phyloP scores from a whole-genome alignment of 2,113 vertebrate species.

The Thymallus thymallus region DNA sequence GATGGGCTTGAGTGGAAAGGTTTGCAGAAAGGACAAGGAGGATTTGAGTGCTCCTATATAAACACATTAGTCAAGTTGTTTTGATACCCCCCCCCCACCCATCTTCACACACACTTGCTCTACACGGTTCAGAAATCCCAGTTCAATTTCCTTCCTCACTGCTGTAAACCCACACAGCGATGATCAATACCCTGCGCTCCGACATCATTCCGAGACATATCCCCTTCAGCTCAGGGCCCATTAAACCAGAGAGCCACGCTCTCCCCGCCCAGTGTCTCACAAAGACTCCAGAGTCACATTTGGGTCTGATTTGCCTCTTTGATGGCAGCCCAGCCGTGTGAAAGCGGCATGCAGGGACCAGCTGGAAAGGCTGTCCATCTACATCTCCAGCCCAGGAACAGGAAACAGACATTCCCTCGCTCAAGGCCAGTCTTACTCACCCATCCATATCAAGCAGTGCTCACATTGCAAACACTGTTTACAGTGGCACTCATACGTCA shows the following conservation, averaged over 20 bases:
- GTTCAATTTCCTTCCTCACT: constrained; percentile 57
- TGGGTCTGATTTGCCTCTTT: constrained; percentile 66
- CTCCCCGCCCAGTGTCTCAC: constrained; percentile 56
- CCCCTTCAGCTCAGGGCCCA: constrained; percentile 60
- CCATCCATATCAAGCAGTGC: constrained; percentile 51
- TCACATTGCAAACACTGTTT: constrained; percentile 45
- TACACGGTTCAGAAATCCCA: constrained; percentile 49
- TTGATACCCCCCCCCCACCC: constrained; percentile 29
- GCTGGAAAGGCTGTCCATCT: constrained; percentile 43
- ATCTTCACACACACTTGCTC: constrained; percentile 29
- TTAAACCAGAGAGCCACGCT: constrained; percentile 68
- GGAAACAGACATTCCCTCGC: constrained; percentile 36
- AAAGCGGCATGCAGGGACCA: constrained; percentile 36
- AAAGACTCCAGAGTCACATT: constrained; percentile 62
- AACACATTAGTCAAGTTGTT: constrained; percentile 67
- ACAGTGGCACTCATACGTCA: constrained; percentile 45
- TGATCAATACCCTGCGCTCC: constrained; percentile 71
- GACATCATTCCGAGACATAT: constrained; percentile 73
- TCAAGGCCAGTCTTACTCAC: constrained; percentile 42
- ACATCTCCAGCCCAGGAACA: constrained; percentile 29
- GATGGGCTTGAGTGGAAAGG: constrained; percentile 37
- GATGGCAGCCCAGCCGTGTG: constrained; percentile 57
- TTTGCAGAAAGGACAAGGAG: constrained; percentile 49
- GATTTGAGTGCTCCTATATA: constrained; percentile 45
- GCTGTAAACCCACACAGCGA: constrained; percentile 58